Conservation (phyloP, 2,797 vertebrate species). For the Acestrorhynchus altus region DNA sequence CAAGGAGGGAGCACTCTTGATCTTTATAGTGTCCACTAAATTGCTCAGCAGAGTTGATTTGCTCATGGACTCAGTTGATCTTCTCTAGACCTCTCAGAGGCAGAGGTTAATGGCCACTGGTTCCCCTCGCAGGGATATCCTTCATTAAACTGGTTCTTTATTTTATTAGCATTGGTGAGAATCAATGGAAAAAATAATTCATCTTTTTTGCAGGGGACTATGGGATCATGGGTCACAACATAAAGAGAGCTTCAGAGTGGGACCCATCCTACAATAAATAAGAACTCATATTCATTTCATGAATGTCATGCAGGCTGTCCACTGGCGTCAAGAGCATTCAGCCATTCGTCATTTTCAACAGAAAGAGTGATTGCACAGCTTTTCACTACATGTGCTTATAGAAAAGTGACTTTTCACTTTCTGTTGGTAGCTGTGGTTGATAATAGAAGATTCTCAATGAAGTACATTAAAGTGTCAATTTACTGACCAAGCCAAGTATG, state of each 20-base stretch:
- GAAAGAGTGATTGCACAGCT: background rate
- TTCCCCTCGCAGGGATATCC: slow-evolving; percentile 68
- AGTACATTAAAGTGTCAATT: background rate
- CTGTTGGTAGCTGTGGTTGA: background rate
- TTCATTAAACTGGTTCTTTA: slow-evolving; percentile 80
- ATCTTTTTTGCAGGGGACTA: slow-evolving; percentile 71
- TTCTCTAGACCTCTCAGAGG: slow-evolving; percentile 70
- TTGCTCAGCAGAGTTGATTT: slow-evolving; percentile 81
- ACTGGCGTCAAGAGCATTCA: slow-evolving; percentile 46
- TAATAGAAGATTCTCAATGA: background rate
- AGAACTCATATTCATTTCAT: slow-evolving; percentile 43
- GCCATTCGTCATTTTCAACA: background rate
- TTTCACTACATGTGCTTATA: background rate
- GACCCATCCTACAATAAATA: slow-evolving; percentile 67
- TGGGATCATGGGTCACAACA: slow-evolving; percentile 71
- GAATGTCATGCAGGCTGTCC: slow-evolving; percentile 38
- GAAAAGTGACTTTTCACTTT: background rate
- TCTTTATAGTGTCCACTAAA: slow-evolving; percentile 83
- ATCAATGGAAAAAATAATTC: slow-evolving; percentile 80
- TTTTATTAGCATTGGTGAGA: slow-evolving; percentile 81
- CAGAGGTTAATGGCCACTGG: slow-evolving; percentile 71
- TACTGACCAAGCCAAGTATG: too few species aligned
- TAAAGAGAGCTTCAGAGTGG: slow-evolving; percentile 66
- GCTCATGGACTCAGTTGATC: slow-evolving; percentile 73
- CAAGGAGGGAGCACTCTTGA: slow-evolving; percentile 75